A percentile compares a stretch with the other conserved stretches of the same genome.
These are phyloP conservation scores for Brachypteracias leptosomus DNA, from an alignment of 2,113 vertebrate genomes.

Conservation along the genomic window DNA sequence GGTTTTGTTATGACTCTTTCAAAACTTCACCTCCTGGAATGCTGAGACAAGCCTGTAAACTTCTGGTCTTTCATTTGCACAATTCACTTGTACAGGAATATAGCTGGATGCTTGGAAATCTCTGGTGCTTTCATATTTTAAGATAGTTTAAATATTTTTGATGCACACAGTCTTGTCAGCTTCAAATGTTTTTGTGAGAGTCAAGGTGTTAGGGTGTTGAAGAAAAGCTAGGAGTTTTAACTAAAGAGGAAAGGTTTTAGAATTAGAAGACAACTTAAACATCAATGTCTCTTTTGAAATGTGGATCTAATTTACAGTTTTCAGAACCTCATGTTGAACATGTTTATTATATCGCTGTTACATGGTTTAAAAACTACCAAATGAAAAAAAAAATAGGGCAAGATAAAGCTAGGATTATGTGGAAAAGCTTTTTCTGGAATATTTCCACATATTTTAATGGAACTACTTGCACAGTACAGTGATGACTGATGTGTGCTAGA, in stretches of 20 bases:
- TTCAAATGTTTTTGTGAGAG: neutral
- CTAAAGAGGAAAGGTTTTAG: neutral
- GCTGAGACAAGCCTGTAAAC: neutral
- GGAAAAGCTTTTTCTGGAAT: neutral
- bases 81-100: neutral
- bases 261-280: neutral
- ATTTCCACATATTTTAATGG: neutral
- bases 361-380: neutral
- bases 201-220: neutral
- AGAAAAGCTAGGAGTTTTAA: neutral
- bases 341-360: neutral
- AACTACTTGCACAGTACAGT: neutral
- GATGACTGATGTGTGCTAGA: neutral
- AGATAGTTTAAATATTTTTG: neutral
- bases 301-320: neutral
- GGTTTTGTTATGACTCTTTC: neutral
- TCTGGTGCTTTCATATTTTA: neutral
- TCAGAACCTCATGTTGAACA: neutral
- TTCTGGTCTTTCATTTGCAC: neutral
- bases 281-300: neutral
- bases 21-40: neutral
- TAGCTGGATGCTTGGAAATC: neutral
- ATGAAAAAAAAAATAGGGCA: neutral
- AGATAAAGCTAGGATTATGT: neutral
- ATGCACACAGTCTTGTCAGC: neutral